phyloP scores from a whole-genome alignment of 2,888 invertebrate species.

The Stomorhina lunata region DNA sequence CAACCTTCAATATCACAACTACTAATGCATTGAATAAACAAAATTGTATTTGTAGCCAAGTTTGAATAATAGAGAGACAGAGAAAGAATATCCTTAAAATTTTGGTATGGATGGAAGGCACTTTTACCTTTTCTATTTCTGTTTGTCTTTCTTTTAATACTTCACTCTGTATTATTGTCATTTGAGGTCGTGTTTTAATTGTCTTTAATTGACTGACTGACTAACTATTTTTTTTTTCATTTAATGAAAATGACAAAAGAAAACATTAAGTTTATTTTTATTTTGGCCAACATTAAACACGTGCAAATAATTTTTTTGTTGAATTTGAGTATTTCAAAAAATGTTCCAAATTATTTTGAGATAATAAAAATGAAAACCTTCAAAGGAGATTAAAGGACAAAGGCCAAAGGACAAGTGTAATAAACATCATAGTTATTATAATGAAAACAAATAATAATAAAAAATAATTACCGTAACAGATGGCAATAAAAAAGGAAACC shows the following conservation, averaged over 20 bases:
- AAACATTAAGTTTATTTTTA: conserved; percentile 25
- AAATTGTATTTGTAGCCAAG: not conserved
- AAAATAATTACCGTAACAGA: not conserved
- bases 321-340: not conserved
- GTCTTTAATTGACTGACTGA: conserved; percentile 49
- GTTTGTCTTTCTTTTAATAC: not conserved
- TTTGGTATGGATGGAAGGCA: not conserved
- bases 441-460: conserved; percentile 9
- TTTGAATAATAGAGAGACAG: not conserved
- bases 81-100: not conserved
- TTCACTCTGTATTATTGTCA: conserved; percentile 11
- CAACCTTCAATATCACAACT: not conserved
- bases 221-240: too few species aligned
- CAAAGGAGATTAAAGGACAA: not conserved
- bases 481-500: not conserved
- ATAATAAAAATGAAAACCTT: not conserved
- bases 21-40: not conserved
- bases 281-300: conserved; percentile 24
- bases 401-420: not conserved
- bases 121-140: conserved; percentile 8
- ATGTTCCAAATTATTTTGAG: not conserved
- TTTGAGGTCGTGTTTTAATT: conserved; percentile 44
- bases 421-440: not conserved
- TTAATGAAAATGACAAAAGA: conserved; percentile 36
- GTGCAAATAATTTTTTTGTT: not conserved